Base-by-base conservation (phyloP, 1,140 invertebrate genomes). In the Trichonephila inaurata region DNA sequence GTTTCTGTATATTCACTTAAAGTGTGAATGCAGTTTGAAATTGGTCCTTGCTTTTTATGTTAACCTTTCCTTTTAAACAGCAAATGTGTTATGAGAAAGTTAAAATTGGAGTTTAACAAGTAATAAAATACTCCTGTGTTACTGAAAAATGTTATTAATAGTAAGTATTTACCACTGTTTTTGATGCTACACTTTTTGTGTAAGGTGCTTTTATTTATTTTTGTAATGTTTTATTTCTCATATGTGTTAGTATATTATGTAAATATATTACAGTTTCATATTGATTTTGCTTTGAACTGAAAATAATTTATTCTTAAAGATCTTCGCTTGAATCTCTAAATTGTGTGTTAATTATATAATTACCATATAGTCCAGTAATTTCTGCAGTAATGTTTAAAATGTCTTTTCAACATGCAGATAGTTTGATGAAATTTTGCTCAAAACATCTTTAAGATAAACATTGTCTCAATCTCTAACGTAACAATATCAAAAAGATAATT, bases 281-380 rank as follows among this genome's bases (percentile, higher is more conserved):
- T n/a, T 58, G 82, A 58, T 58, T 7, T 51, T 51, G 19, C 14
- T n/a, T 19, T 83, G 40, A 60, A 40, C 19, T 51, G 44, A 58
- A 28, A 44, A 33, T 82, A 82, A 51, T 21, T 51, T 62, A 21
- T 16, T 16, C 16, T 62, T 62, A 64, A 77, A 40, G 33, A 77
- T 77, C 72, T 77, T 77, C 24, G 28, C 33, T 10, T 21, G 82
- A 83, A 58, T 60, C 82, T 83, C 44, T 83, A n/a, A 51, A 60
- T 83, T 58, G 4, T n/a, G 10, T n/a, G 21, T 83, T 58, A 83
- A 12, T n/a, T 12, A 28, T 77, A 24, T 28, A 77, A 5, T 28
- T 21, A n/a, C 72, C 16, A 10, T 28, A 24, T 16, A 28, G n/a
- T 10, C 16, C 14, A 24, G n/a, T 40, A 24, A 40, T 40, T 7